A percentile compares a stretch with the other conserved stretches of the same genome.
These are phyloP conservation scores for Panagrolaimus sp. DNA, from an alignment of 1,140 invertebrate species.

Conservation along the genomic window DNA sequence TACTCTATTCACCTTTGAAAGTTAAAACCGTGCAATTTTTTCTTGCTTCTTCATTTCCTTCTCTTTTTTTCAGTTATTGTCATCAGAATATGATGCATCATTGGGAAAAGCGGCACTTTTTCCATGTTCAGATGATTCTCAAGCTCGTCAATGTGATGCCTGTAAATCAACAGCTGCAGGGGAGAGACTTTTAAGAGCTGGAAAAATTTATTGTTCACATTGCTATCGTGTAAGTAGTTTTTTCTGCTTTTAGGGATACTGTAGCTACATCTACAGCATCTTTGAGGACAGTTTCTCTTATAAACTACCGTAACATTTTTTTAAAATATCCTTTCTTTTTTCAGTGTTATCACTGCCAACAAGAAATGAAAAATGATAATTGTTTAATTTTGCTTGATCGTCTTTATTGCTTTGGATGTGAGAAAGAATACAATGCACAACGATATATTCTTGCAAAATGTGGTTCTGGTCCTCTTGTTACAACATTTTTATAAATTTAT, in stretches of 20 bases:
- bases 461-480: conserved; percentile 16
- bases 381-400: conserved; percentile 12
- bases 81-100: no score
- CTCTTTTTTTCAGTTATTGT: no score
- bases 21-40: no score
- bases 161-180: conserved; percentile 14
- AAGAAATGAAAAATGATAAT: conserved; percentile 1
- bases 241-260: not conserved
- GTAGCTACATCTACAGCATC: no score
- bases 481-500: not conserved
- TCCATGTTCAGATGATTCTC: not conserved
- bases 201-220: conserved; percentile 15
- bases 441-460: conserved; percentile 13
- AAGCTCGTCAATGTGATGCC: not conserved
- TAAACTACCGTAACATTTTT: not conserved
- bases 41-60: no score
- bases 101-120: no score
- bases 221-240: conserved; percentile 8
- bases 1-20: no score
- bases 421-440: conserved; percentile 9
- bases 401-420: conserved; percentile 13
- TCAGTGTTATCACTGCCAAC: conserved; percentile 18
- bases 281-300: not conserved
- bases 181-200: not conserved
- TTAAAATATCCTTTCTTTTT: not conserved